phyloP scores from a whole-genome alignment of 1,140 invertebrate genomes.

The Dendroctonus valens region DNA sequence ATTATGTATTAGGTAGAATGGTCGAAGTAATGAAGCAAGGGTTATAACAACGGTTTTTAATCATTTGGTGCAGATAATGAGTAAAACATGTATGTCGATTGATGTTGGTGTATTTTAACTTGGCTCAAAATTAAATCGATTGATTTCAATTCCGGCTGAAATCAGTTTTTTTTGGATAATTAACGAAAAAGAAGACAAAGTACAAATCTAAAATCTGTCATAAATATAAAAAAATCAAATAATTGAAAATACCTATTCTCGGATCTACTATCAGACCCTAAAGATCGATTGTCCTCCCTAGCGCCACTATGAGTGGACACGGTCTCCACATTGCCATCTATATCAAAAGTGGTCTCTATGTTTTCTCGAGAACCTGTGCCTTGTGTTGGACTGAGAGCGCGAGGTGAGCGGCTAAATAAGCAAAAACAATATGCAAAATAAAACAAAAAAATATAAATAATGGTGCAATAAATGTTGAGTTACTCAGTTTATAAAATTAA shows the following conservation, averaged over 20 bases:
- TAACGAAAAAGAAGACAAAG: no score
- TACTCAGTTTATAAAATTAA: background rate
- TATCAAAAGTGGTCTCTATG: conserved; percentile 80
- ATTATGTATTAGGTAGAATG: no score
- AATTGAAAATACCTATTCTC: conserved; percentile 44
- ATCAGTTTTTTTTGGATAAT: no score
- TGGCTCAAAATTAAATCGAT: no score
- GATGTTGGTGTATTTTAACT: no score
- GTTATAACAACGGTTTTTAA: no score
- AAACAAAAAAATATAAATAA: conserved; percentile 2
- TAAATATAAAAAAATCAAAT: no score
- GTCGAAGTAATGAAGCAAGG: no score
- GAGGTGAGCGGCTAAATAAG: conserved; percentile 44
- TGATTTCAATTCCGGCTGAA: no score
- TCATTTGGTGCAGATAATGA: no score
- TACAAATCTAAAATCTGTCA: no score
- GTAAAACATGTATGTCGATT: no score
- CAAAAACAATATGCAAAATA: conserved; percentile 18
- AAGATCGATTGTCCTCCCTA: conserved; percentile 48
- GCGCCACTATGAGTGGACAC: conserved; percentile 51
- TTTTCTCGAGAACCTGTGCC: conserved; percentile 57
- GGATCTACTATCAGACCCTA: conserved; percentile 44
- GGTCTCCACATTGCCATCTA: conserved; percentile 81
- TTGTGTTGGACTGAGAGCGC: conserved; percentile 48
- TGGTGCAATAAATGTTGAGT: background rate